phyloP scores from a whole-genome alignment of 2,888 invertebrate genomes.

The Rhagophthalmus giganteus region DNA sequence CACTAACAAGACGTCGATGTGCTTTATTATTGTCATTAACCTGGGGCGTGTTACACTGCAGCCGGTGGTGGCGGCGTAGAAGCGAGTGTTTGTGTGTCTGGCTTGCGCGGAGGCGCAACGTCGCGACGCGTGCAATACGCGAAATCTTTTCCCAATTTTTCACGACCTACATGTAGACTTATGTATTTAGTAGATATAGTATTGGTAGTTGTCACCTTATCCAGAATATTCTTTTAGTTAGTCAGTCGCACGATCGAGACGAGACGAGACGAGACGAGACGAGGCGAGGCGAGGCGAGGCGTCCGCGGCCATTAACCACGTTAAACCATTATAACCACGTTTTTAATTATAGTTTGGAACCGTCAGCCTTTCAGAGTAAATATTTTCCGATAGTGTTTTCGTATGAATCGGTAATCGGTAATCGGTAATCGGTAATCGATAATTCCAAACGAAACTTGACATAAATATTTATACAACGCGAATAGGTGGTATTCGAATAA shows the following conservation, averaged over 20 bases:
- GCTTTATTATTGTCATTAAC: slow-evolving; percentile 53
- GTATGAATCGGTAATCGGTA: slow-evolving; percentile 26
- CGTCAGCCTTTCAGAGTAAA: slow-evolving; percentile 13
- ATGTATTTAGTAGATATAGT: slow-evolving; percentile 25
- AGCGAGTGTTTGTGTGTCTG: slow-evolving; percentile 52
- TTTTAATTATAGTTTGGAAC: slow-evolving; percentile 15
- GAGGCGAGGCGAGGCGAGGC: too few relatives aligned
- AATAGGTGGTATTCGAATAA: too few relatives aligned
- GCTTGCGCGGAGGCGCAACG: slow-evolving; percentile 42
- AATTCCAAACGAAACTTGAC: too few relatives aligned
- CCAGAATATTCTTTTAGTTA: too few relatives aligned
- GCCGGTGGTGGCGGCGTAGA: slow-evolving; percentile 54
- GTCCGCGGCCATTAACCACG: too few relatives aligned
- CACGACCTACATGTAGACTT: slow-evolving; percentile 23
- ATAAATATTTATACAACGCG: slow-evolving; percentile 4
- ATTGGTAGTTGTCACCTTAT: too few relatives aligned
- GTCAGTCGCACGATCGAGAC: too few relatives aligned
- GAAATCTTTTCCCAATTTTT: slow-evolving; percentile 18
- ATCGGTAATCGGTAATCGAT: too few relatives aligned
- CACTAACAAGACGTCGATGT: slow-evolving; percentile 56
- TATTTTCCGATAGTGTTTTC: slow-evolving; percentile 20
- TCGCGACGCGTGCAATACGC: slow-evolving; percentile 22
- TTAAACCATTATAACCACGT: too few relatives aligned
- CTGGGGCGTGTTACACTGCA: slow-evolving; percentile 54
- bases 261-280: too few relatives aligned